A percentile compares a stretch with the other conserved stretches of the same genome.
phyloP scores from a whole-genome alignment of 2,888 invertebrate genomes.

The Ditylenchus weischeri region DNA sequence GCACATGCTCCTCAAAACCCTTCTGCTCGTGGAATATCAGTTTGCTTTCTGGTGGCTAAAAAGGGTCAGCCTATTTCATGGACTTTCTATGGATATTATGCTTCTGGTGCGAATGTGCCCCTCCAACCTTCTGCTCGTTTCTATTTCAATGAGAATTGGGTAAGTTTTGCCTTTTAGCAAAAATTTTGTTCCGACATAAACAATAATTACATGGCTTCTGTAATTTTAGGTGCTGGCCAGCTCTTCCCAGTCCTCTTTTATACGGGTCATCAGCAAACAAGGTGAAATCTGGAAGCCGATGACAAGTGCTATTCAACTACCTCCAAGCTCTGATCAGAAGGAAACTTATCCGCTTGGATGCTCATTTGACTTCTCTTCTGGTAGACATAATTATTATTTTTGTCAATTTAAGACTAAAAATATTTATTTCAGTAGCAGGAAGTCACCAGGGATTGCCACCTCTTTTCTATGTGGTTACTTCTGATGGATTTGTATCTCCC shows the following conservation, averaged over 20 bases:
- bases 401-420: not conserved
- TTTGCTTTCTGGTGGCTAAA: constrained; percentile 36
- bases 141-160: not conserved
- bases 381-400: constrained; percentile 19
- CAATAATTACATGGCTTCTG: constrained; percentile 2
- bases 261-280: constrained; percentile 19
- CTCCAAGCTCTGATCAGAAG: constrained; percentile 27
- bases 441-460: constrained; percentile 19
- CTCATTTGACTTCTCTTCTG: constrained; percentile 36
- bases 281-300: constrained; percentile 19
- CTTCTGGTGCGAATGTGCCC: not conserved
- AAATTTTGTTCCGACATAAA: no score
- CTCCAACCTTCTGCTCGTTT: no score
- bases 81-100: constrained; percentile 17
- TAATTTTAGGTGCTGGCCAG: constrained; percentile 17
- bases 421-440: not conserved
- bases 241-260: constrained; percentile 19
- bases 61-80: constrained; percentile 31
- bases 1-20: constrained; percentile 14
- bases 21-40: constrained; percentile 1
- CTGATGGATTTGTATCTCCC: constrained; percentile 23
- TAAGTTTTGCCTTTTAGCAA: not conserved
- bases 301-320: constrained; percentile 28
- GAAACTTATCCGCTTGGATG: constrained; percentile 44
- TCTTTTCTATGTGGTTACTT: constrained; percentile 24